Base-by-base conservation (phyloP, 2,888 invertebrate species). In the Mechanitis messenoides region DNA sequence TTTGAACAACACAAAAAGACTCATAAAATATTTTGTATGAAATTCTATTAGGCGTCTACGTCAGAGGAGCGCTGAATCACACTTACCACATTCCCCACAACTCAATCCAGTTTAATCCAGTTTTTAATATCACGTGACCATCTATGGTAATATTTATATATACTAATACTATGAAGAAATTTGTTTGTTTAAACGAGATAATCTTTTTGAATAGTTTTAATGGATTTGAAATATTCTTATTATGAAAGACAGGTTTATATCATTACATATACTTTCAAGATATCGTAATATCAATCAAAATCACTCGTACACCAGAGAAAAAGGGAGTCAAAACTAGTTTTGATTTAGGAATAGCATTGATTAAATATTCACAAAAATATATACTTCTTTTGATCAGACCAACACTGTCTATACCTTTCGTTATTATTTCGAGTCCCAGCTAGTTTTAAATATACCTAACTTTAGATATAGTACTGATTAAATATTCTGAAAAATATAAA, bases 31-130 rank as follows among this genome's bases (percentile, higher is more conserved):
- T 2, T 31, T 50, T 58, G 65, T 66, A 11, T 5, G 9, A 42
- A 9, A 7, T 42, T 64, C 53, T 59, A 31, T 53, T 58, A 69
- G 53, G 59, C 68, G 68, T 61, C 69, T 77, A 73, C 78, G 78
- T 77, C 78, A 82, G 77, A 64, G 78, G 74, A 76, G 59, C 66
- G 68, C 71, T 79, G 79, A 78, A 69, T 83, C 77, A 79, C 69
- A 67, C 66, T 68, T 74, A 68, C 66, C 63, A 64, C 69, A 72
- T 74, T 77, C 72, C 71, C 70, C 63, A 68, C 66, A 74, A 66
- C 69, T 69, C 67, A 63, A 69, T 69, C 69, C 68, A 72, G 66
- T 68, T 66, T 59, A 63, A 66, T 69, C 71, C 69, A 64, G 66
- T 67, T 69, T 67, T 61, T 56, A 62, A 65, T 65, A 68, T 64